phyloP scores from a whole-genome alignment of 2,113 vertebrate species.

The Chloropsis hardwickii region DNA sequence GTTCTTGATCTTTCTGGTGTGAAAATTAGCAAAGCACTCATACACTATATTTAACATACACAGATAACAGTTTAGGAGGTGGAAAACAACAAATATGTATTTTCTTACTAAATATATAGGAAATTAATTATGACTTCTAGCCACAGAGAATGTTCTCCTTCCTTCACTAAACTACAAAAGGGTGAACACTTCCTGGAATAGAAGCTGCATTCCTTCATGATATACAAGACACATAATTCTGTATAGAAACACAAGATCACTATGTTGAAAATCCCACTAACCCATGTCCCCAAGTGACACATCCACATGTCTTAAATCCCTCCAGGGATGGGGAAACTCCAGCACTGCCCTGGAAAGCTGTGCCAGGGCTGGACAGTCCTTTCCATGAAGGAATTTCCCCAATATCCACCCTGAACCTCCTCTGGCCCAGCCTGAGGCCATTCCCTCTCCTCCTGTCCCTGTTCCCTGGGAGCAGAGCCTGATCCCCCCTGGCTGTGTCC shows the following conservation, averaged over 20 bases:
- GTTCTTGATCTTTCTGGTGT: not conserved
- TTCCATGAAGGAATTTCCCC: not conserved
- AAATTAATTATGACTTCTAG: not conserved
- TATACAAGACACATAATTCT: not conserved
- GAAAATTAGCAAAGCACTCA: not conserved
- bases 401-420: rapidly evolving
- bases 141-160: not conserved
- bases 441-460: not conserved
- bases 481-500: not conserved
- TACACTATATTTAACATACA: not conserved
- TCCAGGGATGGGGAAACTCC: too few species aligned
- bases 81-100: not conserved
- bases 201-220: not conserved
- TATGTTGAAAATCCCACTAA: not conserved
- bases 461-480: not conserved
- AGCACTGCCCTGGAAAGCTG: not conserved
- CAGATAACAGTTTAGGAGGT: not conserved
- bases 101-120: not conserved
- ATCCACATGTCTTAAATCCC: not conserved
- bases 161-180: not conserved
- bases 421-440: not conserved
- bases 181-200: not conserved
- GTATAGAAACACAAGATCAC: not conserved
- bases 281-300: not conserved
- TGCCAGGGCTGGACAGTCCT: not conserved